Percentiles rank a stretch among this genome's conserved stretches.
phyloP scores from a whole-genome alignment of 1,140 invertebrate species.

The Condylostylus longicornis region DNA sequence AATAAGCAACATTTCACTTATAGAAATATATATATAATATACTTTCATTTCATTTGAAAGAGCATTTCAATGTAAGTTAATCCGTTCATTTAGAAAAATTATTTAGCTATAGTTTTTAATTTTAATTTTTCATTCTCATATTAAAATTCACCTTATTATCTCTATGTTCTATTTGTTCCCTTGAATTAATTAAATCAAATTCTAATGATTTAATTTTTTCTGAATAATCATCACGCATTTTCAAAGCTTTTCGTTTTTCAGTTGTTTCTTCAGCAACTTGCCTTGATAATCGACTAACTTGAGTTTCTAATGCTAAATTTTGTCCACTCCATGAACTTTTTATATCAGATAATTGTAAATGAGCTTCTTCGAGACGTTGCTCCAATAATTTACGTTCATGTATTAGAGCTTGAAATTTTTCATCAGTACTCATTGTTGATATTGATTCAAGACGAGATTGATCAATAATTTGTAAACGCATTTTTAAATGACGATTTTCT shows the following conservation, averaged over 20 bases:
- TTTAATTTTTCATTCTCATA: neutral
- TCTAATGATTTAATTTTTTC: conserved; percentile 48
- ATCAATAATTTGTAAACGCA: conserved; percentile 46
- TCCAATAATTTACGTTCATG: conserved; percentile 53
- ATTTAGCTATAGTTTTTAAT: neutral
- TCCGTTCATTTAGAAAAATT: neutral
- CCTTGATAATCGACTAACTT: conserved; percentile 57
- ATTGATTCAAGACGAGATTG: conserved; percentile 27
- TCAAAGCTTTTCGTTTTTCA: conserved; percentile 56
- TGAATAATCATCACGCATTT: conserved; percentile 47
- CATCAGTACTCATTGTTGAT: conserved; percentile 37
- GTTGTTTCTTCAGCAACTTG: conserved; percentile 67
- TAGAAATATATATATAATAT: too few species aligned
- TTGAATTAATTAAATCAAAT: conserved; percentile 52
- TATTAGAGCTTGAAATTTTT: conserved; percentile 36
- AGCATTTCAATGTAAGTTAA: too few species aligned
- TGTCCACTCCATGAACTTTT: conserved; percentile 81
- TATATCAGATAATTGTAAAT: conserved; percentile 70
- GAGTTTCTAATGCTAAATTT: conserved; percentile 69
- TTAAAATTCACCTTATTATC: conserved; percentile 43
- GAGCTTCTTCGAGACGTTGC: conserved; percentile 63
- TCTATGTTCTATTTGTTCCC: conserved; percentile 50
- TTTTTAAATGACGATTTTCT: conserved; percentile 42
- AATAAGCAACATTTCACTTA: too few species aligned
- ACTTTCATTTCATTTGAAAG: too few species aligned